phyloP scores from a whole-genome alignment of 2,797 vertebrate genomes.

The Gambelia wislizenii region DNA sequence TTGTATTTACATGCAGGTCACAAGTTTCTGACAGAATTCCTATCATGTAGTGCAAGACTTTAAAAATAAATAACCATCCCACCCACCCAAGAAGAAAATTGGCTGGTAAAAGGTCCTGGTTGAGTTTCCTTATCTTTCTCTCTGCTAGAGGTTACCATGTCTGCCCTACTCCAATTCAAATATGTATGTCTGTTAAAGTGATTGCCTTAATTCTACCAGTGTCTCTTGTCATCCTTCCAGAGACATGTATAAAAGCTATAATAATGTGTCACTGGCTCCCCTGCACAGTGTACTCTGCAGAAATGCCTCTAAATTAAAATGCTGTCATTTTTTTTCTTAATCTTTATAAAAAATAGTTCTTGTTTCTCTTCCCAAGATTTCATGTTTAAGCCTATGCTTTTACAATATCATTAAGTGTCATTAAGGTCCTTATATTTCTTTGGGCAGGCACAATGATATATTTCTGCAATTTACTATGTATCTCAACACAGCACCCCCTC shows the following conservation, averaged over 20 bases:
- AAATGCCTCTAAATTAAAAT: constrained; percentile 54
- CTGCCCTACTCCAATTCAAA: neutral
- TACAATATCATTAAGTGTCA: constrained; percentile 55
- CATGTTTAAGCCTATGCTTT: constrained; percentile 61
- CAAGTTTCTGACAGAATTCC: too few species aligned
- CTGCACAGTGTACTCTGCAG: constrained; percentile 12
- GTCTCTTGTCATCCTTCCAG: constrained; percentile 6
- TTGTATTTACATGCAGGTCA: too few species aligned
- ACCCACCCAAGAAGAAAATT: neutral
- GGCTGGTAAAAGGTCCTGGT: neutral
- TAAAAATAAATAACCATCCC: neutral
- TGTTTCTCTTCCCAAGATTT: constrained; percentile 54
- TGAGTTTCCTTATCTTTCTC: neutral
- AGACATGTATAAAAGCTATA: constrained; percentile 5
- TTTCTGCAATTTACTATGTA: constrained; percentile 17
- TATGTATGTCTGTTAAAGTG: neutral
- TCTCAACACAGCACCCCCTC: constrained; percentile 22
- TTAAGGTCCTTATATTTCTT: constrained; percentile 40
- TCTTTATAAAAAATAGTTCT: constrained; percentile 56
- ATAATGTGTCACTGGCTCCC: neutral
- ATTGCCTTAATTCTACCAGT: neutral
- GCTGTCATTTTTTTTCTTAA: constrained; percentile 47
- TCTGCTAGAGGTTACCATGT: neutral
- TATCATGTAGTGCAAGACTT: neutral
- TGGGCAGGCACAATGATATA: constrained; percentile 47